Percentiles rank a stretch among this genome's conserved stretches.
These are phyloP conservation scores for Onychomys leucogaster DNA, from an alignment of 2,797 vertebrate species.

Conservation along the genomic window DNA sequence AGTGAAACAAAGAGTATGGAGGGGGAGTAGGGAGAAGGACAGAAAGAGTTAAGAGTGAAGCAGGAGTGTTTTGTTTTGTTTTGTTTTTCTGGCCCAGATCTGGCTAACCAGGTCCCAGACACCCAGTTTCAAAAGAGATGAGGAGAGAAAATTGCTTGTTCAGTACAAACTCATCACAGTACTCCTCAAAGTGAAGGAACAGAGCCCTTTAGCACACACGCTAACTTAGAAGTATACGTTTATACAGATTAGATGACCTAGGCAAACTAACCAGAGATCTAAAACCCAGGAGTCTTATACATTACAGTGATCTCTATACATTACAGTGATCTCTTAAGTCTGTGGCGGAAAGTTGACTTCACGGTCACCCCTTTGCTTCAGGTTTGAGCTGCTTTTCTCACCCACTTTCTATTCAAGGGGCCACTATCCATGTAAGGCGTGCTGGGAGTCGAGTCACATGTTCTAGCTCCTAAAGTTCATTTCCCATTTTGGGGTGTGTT, in stretches of 20 bases:
- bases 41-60: background rate
- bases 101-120: background rate
- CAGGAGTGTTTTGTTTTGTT: background rate
- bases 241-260: background rate
- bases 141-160: background rate
- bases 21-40: too few relatives aligned
- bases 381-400: background rate
- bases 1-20: background rate
- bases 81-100: background rate
- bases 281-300: background rate
- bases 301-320: background rate
- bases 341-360: background rate
- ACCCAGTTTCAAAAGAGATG: background rate
- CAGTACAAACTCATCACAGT: background rate
- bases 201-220: background rate
- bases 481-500: background rate
- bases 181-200: background rate
- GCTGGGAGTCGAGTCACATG: background rate
- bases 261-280: slow-evolving; percentile 19
- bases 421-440: background rate
- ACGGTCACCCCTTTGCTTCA: background rate
- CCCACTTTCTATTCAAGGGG: background rate
- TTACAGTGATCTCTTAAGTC: background rate
- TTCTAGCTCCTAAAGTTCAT: background rate
- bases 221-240: background rate